phyloP scores from a whole-genome alignment of 2,797 vertebrate species.

The Alcedo atthis region DNA sequence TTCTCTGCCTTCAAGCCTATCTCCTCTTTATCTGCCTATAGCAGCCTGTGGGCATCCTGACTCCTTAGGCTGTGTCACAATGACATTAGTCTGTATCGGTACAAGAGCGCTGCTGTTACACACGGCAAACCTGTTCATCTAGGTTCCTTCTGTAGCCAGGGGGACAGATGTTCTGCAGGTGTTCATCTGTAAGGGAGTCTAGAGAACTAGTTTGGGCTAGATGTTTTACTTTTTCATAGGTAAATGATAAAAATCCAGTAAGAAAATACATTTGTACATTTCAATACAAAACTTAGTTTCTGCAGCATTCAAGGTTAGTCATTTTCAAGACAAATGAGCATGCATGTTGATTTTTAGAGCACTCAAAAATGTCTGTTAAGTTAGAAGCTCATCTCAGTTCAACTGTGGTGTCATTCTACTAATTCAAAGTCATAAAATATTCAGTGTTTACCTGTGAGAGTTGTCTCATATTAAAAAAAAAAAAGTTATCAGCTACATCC shows the following conservation, averaged over 20 bases:
- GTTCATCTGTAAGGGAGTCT: background rate
- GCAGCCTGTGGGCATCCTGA: background rate
- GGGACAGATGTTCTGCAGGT: background rate
- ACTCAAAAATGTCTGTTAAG: background rate
- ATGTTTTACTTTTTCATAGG: background rate
- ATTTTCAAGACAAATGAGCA: background rate
- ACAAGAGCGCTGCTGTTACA: background rate
- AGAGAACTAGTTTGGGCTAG: background rate
- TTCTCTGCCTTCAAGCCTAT: background rate
- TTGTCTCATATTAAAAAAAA: background rate
- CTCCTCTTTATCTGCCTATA: background rate
- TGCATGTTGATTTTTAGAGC: background rate
- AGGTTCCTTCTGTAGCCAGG: background rate
- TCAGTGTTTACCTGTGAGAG: constrained; percentile 19
- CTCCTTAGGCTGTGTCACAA: background rate
- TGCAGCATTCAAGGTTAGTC: background rate
- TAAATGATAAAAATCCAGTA: background rate
- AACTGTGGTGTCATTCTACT: background rate
- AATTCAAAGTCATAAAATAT: constrained; percentile 35
- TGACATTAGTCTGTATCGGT: background rate
- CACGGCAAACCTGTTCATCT: background rate
- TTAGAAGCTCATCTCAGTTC: background rate
- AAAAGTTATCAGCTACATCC: background rate
- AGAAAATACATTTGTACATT: background rate
- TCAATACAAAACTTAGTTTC: background rate